A percentile compares a stretch with the other conserved stretches of the same genome.
Evolutionary conservation across 2,797 vertebrate species (phyloP).

Genomic region (Myoxocephalus aenaeus): DNA sequence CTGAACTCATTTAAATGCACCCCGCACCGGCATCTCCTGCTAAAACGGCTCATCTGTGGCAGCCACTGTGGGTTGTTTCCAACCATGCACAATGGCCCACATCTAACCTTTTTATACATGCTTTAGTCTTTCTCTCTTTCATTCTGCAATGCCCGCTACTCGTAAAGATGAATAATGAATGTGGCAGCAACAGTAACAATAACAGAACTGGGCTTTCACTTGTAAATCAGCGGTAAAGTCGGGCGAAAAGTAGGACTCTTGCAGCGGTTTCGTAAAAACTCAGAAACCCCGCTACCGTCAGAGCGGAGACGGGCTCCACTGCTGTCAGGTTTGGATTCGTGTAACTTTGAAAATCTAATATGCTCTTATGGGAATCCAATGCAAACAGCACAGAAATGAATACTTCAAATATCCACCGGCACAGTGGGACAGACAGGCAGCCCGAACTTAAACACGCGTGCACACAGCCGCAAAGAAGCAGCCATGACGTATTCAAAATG

Average conservation of each 20-base stretch:
- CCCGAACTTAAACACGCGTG: neutral
- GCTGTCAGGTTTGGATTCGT: constrained; percentile 54
- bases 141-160: neutral
- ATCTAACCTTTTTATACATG: neutral
- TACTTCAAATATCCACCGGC: constrained; percentile 51
- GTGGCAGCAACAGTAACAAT: neutral
- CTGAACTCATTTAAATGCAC: constrained; percentile 36
- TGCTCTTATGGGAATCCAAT: constrained; percentile 60
- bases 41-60: constrained; percentile 6
- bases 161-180: constrained; percentile 14
- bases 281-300: constrained; percentile 20
- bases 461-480: neutral
- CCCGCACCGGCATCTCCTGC: neutral
- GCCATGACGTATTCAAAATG: neutral
- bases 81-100: neutral
- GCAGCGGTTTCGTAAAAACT: constrained; percentile 16
- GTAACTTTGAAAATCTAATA: constrained; percentile 57
- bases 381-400: constrained; percentile 54
- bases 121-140: neutral
- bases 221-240: neutral
- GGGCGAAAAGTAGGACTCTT: neutral
- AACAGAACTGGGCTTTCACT: neutral
- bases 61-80: neutral
- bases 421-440: constrained; percentile 41
- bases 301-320: constrained; percentile 27